Evolutionary conservation across 2,113 vertebrate genomes (phyloP), one percentile per base, ranked within the genome.

Genomic region (Jacana jacana): DNA sequence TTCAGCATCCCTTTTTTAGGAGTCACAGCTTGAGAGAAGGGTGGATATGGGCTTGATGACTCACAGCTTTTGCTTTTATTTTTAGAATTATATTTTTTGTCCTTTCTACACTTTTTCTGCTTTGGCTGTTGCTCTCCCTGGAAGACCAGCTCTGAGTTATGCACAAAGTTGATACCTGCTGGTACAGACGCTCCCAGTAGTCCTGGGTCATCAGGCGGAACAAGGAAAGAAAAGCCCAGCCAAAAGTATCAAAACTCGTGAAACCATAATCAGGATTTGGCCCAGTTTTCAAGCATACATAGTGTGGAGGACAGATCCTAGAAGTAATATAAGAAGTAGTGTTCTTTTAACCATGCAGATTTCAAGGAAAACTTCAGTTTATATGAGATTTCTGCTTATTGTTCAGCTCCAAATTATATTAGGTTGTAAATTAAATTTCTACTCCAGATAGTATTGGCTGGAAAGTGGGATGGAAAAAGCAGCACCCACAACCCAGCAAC

Each of bases 151-250:
- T 76, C 44, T 87, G 48, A 72, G 39, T 23, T 27, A 33, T 9
- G 17, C 37, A 40, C 18, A 44, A 69, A 86, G 35, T 17, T 86
- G 35, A 25, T 98, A 99, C 99, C 99, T 99, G 99, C 95, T 99
- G 99, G 95, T 99, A 99, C 54, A 99, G 99, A 76, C 99, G 99
- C 44, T 99, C 99, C 99, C 99, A 99, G 97, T 98, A 99, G 96
- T 99, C 99, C 65, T 99, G 99, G 1, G 99, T 99, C 99, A 99
- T 99, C 77, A 99, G 98, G 19, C 99, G 98, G 63, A 99, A 99
- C 42, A 99, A 94, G 1, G 99, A 99, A 23, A 99, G 98, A 52
- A 99, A 99, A 76, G 99, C 99, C 99, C 99, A 99, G 5, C 98
- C 98, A 23, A 99, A 99, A 3, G 98, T 98, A 82, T 99, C 99